Conservation (phyloP, 2,113 vertebrate species). For the Scophthalmus maximus region DNA sequence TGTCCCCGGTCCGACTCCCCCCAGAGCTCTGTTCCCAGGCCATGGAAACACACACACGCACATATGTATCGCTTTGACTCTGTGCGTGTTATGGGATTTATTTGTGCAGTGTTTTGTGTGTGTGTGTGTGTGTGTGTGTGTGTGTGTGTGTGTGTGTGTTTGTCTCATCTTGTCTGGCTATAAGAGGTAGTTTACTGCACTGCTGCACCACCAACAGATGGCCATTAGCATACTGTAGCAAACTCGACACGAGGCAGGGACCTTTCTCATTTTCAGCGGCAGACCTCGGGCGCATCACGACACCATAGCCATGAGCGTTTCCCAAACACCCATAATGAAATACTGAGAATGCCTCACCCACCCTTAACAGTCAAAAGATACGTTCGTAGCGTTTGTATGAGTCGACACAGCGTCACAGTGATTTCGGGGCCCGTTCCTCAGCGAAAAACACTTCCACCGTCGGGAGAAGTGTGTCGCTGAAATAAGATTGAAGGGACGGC, state of each 20-base stretch:
- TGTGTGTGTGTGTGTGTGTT: constrained; percentile 20
- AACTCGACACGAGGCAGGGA: constrained; percentile 44
- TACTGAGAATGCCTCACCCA: too few relatives aligned
- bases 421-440: constrained; percentile 41
- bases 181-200: constrained; percentile 77
- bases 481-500: constrained; percentile 42
- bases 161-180: constrained; percentile 65
- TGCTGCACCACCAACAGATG: constrained; percentile 76
- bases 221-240: constrained; percentile 70
- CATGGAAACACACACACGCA: constrained; percentile 21
- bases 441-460: constrained; percentile 57
- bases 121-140: background rate
- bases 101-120: background rate
- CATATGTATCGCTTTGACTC: constrained; percentile 3
- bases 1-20: constrained; percentile 46
- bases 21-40: constrained; percentile 30
- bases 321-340: constrained; percentile 52
- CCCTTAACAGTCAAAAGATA: constrained; percentile 49
- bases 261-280: constrained; percentile 44
- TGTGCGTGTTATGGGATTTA: constrained; percentile 13
- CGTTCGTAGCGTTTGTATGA: constrained; percentile 56
- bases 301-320: constrained; percentile 34
- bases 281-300: constrained; percentile 23
- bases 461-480: constrained; percentile 30
- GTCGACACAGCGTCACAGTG: constrained; percentile 34